Evolutionary conservation across 2,888 invertebrate genomes (phyloP).

Genomic region (Parochlus steinenii): DNA sequence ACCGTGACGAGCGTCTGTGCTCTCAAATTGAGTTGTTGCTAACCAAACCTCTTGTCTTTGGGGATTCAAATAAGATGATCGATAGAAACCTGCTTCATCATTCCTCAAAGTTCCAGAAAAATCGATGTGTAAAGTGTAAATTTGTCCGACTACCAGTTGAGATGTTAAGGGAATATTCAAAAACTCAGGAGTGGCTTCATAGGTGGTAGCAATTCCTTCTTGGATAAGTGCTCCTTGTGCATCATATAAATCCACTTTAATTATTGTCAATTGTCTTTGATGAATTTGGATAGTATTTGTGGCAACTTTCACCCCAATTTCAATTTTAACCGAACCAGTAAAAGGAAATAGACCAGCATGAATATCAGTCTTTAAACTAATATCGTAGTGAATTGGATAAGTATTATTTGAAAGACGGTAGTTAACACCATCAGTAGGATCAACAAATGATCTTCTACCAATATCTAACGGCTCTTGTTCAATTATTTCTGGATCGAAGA

Average conservation of each 20-base stretch:
- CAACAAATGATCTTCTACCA: too few species aligned
- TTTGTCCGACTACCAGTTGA: conserved; percentile 10
- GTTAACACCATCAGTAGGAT: too few species aligned
- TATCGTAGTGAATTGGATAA: conserved; percentile 35
- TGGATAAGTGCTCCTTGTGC: not conserved
- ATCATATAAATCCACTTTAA: not conserved
- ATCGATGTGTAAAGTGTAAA: conserved; percentile 33
- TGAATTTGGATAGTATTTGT: conserved; percentile 24
- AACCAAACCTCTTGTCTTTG: conserved; percentile 29
- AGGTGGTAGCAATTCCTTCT: not conserved
- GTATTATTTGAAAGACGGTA: conserved; percentile 37
- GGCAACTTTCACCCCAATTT: conserved; percentile 30
- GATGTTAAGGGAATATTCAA: conserved; percentile 1
- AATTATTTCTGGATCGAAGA: too few species aligned
- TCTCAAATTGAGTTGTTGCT: conserved; percentile 56
- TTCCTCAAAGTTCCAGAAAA: conserved; percentile 40
- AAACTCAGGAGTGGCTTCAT: conserved; percentile 12
- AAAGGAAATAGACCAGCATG: conserved; percentile 21
- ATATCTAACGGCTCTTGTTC: too few species aligned
- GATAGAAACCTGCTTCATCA: conserved; percentile 47
- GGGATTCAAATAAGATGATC: conserved; percentile 33
- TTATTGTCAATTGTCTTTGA: not conserved
- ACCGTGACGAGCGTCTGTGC: conserved; percentile 51
- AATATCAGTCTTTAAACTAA: conserved; percentile 34
- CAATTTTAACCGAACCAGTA: conserved; percentile 32